Evolutionary conservation across 2,797 vertebrate species (phyloP).

Genomic region (Anas acuta): DNA sequence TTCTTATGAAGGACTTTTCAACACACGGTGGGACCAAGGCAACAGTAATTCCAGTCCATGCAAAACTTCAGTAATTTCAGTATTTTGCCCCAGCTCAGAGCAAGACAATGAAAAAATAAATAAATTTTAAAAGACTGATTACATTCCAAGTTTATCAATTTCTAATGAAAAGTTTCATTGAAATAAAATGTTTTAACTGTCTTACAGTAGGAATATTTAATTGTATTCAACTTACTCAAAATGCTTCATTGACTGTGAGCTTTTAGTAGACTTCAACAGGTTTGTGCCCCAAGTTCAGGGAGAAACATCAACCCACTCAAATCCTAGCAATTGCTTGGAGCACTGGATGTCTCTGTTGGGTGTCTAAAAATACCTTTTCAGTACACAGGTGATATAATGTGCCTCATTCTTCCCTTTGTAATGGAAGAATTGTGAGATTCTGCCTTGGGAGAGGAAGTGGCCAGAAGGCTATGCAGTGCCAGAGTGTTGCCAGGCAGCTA

Average conservation of each 20-base stretch:
- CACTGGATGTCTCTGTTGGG: background rate
- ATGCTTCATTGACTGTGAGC: background rate
- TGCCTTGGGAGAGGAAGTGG: background rate
- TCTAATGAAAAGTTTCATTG: background rate
- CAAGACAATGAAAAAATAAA: background rate
- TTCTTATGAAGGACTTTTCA: background rate
- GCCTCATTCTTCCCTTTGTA: background rate
- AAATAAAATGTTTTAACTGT: background rate
- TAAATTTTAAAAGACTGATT: background rate
- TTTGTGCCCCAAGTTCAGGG: background rate
- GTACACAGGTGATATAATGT: fast-evolving
- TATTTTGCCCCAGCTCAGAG: background rate
- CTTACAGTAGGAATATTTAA: background rate
- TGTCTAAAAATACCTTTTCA: background rate
- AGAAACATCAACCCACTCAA: background rate
- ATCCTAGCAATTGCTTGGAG: background rate
- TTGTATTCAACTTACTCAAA: background rate
- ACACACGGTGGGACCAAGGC: fast-evolving
- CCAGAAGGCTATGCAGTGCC: no score
- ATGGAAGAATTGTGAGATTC: background rate
- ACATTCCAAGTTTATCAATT: background rate
- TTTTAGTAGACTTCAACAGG: background rate
- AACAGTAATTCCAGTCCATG: background rate
- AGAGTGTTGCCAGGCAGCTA: background rate
- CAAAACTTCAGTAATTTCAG: background rate